These are phyloP conservation scores for Xylocampa areola DNA, from an alignment of 2,888 invertebrate species.

Conservation along the genomic window DNA sequence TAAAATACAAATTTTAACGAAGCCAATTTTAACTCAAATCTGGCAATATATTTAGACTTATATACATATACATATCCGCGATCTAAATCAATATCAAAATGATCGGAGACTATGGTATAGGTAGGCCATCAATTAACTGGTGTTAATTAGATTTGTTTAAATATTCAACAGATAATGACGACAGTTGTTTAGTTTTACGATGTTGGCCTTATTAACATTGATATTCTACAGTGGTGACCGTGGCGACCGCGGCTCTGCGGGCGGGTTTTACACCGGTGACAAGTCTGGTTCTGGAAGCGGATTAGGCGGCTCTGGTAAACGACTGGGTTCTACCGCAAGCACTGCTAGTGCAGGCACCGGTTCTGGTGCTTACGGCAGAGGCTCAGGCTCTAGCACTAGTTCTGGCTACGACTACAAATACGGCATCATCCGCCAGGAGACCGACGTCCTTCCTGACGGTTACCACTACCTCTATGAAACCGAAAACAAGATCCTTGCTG, in stretches of 20 bases:
- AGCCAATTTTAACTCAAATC: too few relatives aligned
- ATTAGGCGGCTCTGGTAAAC: constrained; percentile 1
- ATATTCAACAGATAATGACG: constrained; percentile 32
- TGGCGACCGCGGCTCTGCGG: constrained; percentile 67
- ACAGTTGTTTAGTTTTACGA: constrained; percentile 20
- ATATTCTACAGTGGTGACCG: constrained; percentile 55
- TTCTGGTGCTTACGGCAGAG: constrained; percentile 36
- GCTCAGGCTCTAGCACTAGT: constrained; percentile 19
- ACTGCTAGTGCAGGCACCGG: constrained; percentile 24
- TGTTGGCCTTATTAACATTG: constrained; percentile 22
- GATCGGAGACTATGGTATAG: constrained; percentile 1
- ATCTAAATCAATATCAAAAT: constrained; percentile 5
- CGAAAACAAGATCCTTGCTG: constrained; percentile 86
- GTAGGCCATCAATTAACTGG: constrained; percentile 11
- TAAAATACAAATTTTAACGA: too few relatives aligned
- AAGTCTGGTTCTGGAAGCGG: constrained; percentile 38
- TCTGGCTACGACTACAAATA: constrained; percentile 78
- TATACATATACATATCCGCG: background rate
- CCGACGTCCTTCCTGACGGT: constrained; percentile 75
- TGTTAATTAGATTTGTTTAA: constrained; percentile 23
- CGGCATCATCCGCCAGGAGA: constrained; percentile 83
- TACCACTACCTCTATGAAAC: constrained; percentile 87
- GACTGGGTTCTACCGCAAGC: background rate
- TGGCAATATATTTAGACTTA: too few relatives aligned
- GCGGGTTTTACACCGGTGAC: constrained; percentile 64